Evolutionary conservation across 2,797 vertebrate species (phyloP), one percentile per base, ranked within the genome.

Genomic region (Prionace glauca): DNA sequence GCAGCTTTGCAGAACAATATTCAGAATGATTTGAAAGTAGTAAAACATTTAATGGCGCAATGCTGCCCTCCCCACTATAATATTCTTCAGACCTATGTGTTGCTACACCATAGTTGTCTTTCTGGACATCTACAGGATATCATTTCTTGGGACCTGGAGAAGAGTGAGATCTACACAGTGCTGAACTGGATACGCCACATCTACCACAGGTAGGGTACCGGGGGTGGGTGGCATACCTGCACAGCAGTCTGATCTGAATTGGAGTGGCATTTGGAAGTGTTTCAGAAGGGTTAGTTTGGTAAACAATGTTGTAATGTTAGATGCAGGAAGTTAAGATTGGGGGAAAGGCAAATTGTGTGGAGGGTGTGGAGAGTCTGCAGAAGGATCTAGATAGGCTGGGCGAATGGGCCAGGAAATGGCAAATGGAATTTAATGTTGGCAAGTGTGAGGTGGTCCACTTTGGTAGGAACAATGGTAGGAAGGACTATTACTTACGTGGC

Each of bases 51-150:
- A 84, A 97, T 99, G 97, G 98, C 98, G 94, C 99, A 99, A 95
- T 99, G 99, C 0, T 99, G 99, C 96, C 99, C 99, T 0, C 96
- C 98, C 5, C 98, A 98, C 96, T 99, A 99, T 97, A 96, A 96
- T 24, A 97, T 99, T 95, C 98, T 99, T 3, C 96, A 96, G 0
- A 87, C 98, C 60, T 99, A 99, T 96, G 96, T 98, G 95, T 97
- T 96, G 88, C 98, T 98, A 88, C 98, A 98, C 96, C 99, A 99
- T 96, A 97, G 95, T 41, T 98, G 98, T 96, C 97, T 99, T 95
- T 97, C 97, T 9, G 96, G 96, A 79, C 98, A 99, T 96, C 97
- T 99, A 95, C 97, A 98, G 2, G 98, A 98, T 96, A 98, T 99
- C 72, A 98, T 98, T 94, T 97, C 97, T 95, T 98, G 97, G 96